Base-by-base conservation (phyloP, 1,140 invertebrate species). In the Medauroidea extradentata region DNA sequence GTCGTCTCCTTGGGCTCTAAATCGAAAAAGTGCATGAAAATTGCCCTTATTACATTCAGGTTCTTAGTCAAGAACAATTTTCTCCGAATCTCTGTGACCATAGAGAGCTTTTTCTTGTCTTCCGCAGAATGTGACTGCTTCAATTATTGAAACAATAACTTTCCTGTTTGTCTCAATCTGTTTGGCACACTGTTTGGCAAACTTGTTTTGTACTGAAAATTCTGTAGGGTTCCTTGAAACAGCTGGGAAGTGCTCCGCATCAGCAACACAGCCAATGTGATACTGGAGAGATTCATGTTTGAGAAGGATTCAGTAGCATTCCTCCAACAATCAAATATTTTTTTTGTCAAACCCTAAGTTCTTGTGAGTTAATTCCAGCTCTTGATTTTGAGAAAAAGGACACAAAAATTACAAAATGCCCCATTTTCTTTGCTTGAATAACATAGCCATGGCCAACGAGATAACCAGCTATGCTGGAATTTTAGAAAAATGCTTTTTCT, bases 1-100 rank as follows among this genome's bases (percentile, higher is more conserved):
- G 53, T 9, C 27, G 62, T 67, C 59, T 38, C 64, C 64, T 50
- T 57, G 16, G 38, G 38, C 41, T 7, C 53, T 16, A 56, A 44
- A 56, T 43, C 41, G 34, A 11, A 56, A 14, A 44, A 56, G 53
- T 27, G 34, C 53, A 23, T 19, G 7, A 23, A 56, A 56, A 48
- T 56, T 56, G 19, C 53, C 53, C 9, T 56, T 25, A 16, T 56
- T 46, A 21, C 24, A 4, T 46, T 46, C 24, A 21, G 44, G 44
- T 19, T 46, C 44, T 46, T 46, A 4, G 4, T 11, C 44, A 19
- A 46, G 9, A 21, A 25, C 18, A 13, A 46, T 19, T 21, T 5
- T 19, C 18, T 13, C 44, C 24, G 44, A 46, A 46, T 46, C 44
- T 46, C 44, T 46, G 44, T 46, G 44, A 46, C 18, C 44, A 21